A percentile compares a stretch with the other conserved stretches of the same genome.
Evolutionary conservation across 30 jellyfish, hydroid and myxozoan species (phyloP).

Genomic region (Turritopsis dohrnii): DNA sequence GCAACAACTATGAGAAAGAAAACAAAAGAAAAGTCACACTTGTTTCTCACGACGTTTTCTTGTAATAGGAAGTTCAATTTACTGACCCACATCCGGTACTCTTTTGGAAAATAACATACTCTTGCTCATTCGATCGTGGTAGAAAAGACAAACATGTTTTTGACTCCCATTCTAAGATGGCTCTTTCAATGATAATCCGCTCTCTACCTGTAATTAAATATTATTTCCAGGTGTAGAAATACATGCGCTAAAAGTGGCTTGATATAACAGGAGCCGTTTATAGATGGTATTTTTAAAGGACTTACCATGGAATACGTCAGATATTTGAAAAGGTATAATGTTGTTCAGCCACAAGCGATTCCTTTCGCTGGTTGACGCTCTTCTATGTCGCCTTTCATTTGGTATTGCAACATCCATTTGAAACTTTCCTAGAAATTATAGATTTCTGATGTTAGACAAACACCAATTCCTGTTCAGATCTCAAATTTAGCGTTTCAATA

Average conservation of each 20-base stretch:
- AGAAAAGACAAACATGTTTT: slow-evolving; percentile 13
- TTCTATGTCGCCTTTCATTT: neutral
- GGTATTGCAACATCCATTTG: neutral
- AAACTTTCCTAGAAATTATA: neutral
- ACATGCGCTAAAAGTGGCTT: too few species aligned
- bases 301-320: neutral
- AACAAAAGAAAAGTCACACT: neutral
- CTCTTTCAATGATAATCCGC: neutral
- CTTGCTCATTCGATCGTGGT: slow-evolving; percentile 5
- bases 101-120: slow-evolving; percentile 19
- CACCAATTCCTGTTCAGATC: too few species aligned
- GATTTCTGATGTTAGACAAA: neutral
- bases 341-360: slow-evolving; percentile 14
- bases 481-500: too few species aligned
- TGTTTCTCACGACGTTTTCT: too few species aligned
- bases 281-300: too few species aligned
- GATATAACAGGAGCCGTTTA: too few species aligned
- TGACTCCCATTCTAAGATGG: slow-evolving; percentile 13
- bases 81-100: slow-evolving; percentile 24
- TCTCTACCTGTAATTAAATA: slow-evolving; percentile 21
- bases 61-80: neutral
- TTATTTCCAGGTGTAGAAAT: neutral
- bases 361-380: slow-evolving; percentile 21
- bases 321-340: slow-evolving; percentile 9
- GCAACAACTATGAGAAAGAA: slow-evolving; percentile 44